A percentile compares a stretch with the other conserved stretches of the same genome.
These are phyloP conservation scores for Agrotis ipsilon DNA, from an alignment of 2,888 invertebrate genomes.

Conservation along the genomic window DNA sequence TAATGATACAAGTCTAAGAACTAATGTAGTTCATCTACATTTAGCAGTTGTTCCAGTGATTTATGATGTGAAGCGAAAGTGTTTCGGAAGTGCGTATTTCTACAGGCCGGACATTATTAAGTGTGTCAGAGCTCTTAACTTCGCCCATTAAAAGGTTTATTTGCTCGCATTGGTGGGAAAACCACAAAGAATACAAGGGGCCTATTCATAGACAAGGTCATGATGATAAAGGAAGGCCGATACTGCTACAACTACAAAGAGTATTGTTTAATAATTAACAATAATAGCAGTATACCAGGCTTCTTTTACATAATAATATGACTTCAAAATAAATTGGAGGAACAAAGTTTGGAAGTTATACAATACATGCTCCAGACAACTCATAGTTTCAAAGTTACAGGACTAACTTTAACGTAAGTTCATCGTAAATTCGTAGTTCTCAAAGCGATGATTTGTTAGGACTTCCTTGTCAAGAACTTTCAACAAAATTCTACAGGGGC, in stretches of 20 bases:
- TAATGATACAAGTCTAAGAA: background rate
- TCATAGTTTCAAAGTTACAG: constrained; percentile 27
- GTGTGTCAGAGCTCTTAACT: constrained; percentile 45
- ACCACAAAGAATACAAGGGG: constrained; percentile 58
- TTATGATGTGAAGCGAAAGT: constrained; percentile 20
- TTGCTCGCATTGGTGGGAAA: constrained; percentile 40
- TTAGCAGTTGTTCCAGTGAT: constrained; percentile 16
- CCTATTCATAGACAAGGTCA: constrained; percentile 67
- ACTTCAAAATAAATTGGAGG: constrained; percentile 28
- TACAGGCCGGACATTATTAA: constrained; percentile 34
- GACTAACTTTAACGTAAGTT: constrained; percentile 22
- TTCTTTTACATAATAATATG: constrained; percentile 18
- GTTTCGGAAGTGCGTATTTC: constrained; percentile 51
- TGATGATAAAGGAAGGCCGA: constrained; percentile 58
- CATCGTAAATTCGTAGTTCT: constrained; percentile 25
- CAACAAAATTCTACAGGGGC: constrained; percentile 1
- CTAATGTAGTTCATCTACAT: constrained; percentile 12
- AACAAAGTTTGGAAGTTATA: constrained; percentile 18
- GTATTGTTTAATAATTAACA: constrained; percentile 52
- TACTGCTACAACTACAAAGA: constrained; percentile 32
- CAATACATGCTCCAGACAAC: constrained; percentile 11
- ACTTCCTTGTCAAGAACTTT: constrained; percentile 3
- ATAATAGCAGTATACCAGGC: constrained; percentile 5
- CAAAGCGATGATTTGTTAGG: constrained; percentile 8
- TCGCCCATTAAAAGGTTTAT: constrained; percentile 50